A percentile compares a stretch with the other conserved stretches of the same genome.
Evolutionary conservation across 2,113 vertebrate genomes (phyloP).

Genomic region (Bubo bubo): DNA sequence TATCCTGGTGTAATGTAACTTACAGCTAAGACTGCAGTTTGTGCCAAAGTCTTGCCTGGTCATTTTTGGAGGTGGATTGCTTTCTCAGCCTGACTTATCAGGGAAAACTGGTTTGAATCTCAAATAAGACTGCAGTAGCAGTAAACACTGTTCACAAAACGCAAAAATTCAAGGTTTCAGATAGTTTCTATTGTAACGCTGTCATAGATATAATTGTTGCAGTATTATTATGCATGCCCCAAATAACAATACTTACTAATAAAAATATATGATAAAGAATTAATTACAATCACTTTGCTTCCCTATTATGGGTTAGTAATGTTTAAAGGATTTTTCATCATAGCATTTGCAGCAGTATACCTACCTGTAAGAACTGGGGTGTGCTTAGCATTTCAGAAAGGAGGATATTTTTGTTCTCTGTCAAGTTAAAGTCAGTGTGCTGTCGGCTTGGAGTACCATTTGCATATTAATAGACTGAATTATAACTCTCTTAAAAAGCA

Average conservation of each 20-base stretch:
- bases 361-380: neutral
- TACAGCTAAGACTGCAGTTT: neutral
- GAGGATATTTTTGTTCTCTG: neutral
- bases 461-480: neutral
- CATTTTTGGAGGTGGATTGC: neutral
- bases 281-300: slow-evolving; percentile 35
- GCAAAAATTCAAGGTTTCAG: slow-evolving; percentile 26
- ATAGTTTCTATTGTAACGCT: slow-evolving; percentile 45
- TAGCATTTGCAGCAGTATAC: neutral
- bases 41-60: slow-evolving; percentile 7
- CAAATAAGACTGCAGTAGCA: neutral
- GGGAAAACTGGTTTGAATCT: neutral
- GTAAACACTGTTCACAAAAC: slow-evolving; percentile 8
- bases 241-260: slow-evolving; percentile 41
- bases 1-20: neutral
- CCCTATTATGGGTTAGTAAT: slow-evolving; percentile 23
- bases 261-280: slow-evolving; percentile 60
- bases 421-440: neutral
- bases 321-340: neutral
- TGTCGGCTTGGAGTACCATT: neutral
- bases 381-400: neutral
- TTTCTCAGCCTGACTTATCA: neutral
- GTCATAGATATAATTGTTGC: slow-evolving; percentile 54
- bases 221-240: slow-evolving; percentile 67
- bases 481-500: neutral